Evolutionary conservation across 1,140 invertebrate genomes (phyloP).

Genomic region (Portunus trituberculatus): DNA sequence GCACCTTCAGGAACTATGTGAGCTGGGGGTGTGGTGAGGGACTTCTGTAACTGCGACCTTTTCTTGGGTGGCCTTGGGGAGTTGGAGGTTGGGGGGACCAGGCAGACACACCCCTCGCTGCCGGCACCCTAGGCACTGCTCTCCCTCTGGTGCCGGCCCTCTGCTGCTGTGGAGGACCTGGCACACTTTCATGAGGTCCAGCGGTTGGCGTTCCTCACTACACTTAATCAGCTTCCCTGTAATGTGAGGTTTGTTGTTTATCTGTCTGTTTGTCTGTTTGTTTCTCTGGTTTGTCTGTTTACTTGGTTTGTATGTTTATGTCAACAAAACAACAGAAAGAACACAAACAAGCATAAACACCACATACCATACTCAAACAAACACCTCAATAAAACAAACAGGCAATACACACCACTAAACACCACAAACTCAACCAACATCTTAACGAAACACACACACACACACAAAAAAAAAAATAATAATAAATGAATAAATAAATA

Average conservation of each 20-base stretch:
- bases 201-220: slow-evolving; percentile 81
- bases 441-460: too few relatives aligned
- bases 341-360: too few relatives aligned
- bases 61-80: not conserved
- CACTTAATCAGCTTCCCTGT: slow-evolving; percentile 83
- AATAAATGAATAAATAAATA: too few relatives aligned
- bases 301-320: too few relatives aligned
- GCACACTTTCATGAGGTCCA: slow-evolving; percentile 83
- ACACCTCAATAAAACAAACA: too few relatives aligned
- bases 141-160: not conserved
- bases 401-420: too few relatives aligned
- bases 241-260: slow-evolving; percentile 46
- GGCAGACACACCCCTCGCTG: slow-evolving; percentile 51
- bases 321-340: too few relatives aligned
- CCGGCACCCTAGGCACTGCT: slow-evolving; percentile 28
- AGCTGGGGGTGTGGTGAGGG: not conserved
- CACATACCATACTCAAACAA: too few relatives aligned
- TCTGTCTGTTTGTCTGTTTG: too few relatives aligned
- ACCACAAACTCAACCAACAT: too few relatives aligned
- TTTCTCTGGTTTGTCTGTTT: too few relatives aligned
- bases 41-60: not conserved
- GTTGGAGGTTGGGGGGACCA: not conserved
- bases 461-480: too few relatives aligned
- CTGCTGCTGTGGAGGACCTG: slow-evolving; percentile 79
- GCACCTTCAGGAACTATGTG: not conserved